Percentiles rank a stretch among this genome's conserved stretches.
phyloP scores from a whole-genome alignment of 92 coral and sea anemone genomes.

The Umimayanthus chanpuru region DNA sequence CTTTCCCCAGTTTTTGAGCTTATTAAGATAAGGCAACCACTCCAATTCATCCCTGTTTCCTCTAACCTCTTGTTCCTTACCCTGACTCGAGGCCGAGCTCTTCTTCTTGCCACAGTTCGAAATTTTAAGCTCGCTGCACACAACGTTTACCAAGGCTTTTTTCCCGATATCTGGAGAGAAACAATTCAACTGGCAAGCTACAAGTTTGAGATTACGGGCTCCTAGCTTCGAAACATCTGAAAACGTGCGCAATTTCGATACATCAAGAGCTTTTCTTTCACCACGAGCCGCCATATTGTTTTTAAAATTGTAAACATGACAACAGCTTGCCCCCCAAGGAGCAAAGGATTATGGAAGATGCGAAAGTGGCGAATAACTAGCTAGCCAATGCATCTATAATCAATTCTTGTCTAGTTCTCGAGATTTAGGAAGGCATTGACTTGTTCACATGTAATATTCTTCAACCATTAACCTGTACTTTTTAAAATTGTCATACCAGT shows the following conservation, averaged over 20 bases:
- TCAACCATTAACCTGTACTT: no score
- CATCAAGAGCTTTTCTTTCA: not conserved
- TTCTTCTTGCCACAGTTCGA: constrained; percentile 51
- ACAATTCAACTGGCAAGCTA: constrained; percentile 13
- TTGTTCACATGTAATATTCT: no score
- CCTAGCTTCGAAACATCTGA: constrained; percentile 12
- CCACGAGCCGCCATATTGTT: constrained; percentile 38
- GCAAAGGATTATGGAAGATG: constrained; percentile 48
- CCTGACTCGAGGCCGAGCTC: no score
- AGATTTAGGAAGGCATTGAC: no score
- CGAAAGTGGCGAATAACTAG: constrained; percentile 28
- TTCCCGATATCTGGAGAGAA: constrained; percentile 10
- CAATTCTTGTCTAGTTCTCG: no score
- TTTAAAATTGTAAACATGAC: not conserved
- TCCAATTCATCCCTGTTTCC: no score
- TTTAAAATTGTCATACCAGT: no score
- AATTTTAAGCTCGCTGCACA: constrained; percentile 52
- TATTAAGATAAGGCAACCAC: constrained; percentile 51
- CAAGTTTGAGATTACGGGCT: not conserved
- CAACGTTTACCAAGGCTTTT: constrained; percentile 51
- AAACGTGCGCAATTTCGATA: not conserved
- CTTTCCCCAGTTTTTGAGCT: constrained; percentile 52
- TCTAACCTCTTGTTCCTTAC: constrained; percentile 37
- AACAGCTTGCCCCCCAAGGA: constrained; percentile 49
- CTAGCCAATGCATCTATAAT: no score